Evolutionary conservation across 2,797 vertebrate genomes (phyloP), one percentile per base, ranked within the genome.

Genomic region (Rhabdomys pumilio): DNA sequence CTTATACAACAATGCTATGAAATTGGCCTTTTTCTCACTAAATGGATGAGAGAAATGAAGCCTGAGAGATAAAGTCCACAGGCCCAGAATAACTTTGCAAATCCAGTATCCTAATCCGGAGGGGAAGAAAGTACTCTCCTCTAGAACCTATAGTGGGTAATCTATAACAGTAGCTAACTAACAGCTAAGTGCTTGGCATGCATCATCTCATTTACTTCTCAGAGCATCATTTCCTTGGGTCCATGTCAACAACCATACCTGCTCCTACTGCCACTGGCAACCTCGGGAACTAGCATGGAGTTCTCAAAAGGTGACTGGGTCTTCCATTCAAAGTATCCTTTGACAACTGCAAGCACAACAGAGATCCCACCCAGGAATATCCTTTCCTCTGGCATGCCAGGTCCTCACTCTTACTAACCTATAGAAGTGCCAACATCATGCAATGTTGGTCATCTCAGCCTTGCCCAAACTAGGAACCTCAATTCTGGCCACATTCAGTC

Each of bases 151-250:
- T 2, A 34, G 14, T 61, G 41, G 26, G 53, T 53, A 41, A 72
- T 82, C 53, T 53, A 26, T 63, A 69, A 22, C 8, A 44, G 24
- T 13, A 31, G 65, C 50, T 69, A 80, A 69, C 3, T 57, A 76
- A 41, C 0, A 3, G 17, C 55, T 6, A 44, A 85, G 53, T 9
- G 5, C 50, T n/a, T 92, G 41, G 7, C 34, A 57, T 19, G 5
- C 3, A n/a, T n/a, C 79, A 65, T 86, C 44, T 86, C 80, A 63
- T 69, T 89, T 61, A 84, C 85, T 95, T 57, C 2, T 91, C 72
- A 50, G 57, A 89, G 67, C n/a, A 34, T 20, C 31, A n/a, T 6
- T 90, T 53, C 47, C 38, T 47, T 22, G n/a, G 26, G 15, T 38
- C 22, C 63, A 67, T 11, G 41, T 50, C 44, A 92, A 47, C 61